Base-by-base conservation (phyloP, 2,113 vertebrate genomes). In the Girardinichthys multiradiatus region DNA sequence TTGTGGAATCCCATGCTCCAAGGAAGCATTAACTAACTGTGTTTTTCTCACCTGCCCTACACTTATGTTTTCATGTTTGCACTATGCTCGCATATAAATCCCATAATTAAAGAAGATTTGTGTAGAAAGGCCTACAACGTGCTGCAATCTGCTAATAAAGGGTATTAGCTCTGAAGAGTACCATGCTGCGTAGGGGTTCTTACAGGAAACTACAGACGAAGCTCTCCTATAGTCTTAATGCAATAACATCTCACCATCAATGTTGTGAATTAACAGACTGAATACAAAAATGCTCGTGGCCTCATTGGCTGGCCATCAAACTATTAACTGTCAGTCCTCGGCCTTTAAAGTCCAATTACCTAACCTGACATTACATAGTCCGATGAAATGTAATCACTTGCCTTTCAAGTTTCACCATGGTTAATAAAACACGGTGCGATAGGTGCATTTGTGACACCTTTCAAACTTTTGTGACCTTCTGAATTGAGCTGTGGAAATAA, bases 21-120 rank as follows among this genome's bases (percentile, higher is more conserved):
- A 42, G 37, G 65, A 80, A 80, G 81, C 86, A 72, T 85, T 83
- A 86, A 79, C 79, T 65, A 72, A 64, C 72, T 82, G 57, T 77
- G 80, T 85, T 86, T 84, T 81, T 75, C 70, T 77, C 80, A 48
- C 61, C 80, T 31, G 67, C 80, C 75, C 77, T 65, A 37, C 57
- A 68, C 68, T 91, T 89, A 87, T 87, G 87, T 92, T 92, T 90
- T 91, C 89, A 90, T 85, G 87, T 89, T 82, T n/a, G 8, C 84
- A 74, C 81, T 76, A 76, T 67, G 74, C 76, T 69, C 57, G 70
- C 74, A 80, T 86, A 87, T 88, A 90, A 91, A 91, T 86, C 89
- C 89, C 79, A 77, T 90, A 89, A 92, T 93, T 92, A 92, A 90
- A 88, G 85, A 68, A 87, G 90, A 89, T 91, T 92, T 91, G 86